Evolutionary conservation across 2,797 vertebrate genomes (phyloP).

Genomic region (Ispidina picta): DNA sequence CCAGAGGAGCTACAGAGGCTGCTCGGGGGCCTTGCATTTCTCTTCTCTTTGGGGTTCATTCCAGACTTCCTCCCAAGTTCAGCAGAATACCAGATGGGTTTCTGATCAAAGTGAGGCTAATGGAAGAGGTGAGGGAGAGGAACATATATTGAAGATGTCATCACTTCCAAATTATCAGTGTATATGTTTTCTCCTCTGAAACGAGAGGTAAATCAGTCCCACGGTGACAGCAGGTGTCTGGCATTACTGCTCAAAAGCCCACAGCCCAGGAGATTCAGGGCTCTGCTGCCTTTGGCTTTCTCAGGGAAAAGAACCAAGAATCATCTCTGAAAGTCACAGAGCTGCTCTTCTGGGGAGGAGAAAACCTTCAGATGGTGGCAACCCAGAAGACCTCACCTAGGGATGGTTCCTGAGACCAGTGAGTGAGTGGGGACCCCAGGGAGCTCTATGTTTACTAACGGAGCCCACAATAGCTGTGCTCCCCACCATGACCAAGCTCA

Average conservation of each 20-base stretch:
- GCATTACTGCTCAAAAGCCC: neutral
- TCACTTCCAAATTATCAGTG: rapidly evolving
- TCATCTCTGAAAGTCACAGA: neutral
- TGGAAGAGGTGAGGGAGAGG: neutral
- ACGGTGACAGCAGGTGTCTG: neutral
- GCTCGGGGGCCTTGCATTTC: neutral
- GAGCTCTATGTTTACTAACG: rapidly evolving
- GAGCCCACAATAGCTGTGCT: neutral
- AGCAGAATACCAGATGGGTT: neutral
- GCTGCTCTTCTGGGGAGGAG: neutral
- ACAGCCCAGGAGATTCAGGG: neutral
- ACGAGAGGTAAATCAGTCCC: neutral
- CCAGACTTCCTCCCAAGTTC: neutral
- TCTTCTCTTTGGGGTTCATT: neutral
- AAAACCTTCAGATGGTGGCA: neutral
- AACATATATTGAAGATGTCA: neutral
- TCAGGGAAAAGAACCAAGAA: neutral
- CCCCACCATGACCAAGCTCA: neutral
- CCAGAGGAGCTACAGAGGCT: rapidly evolving
- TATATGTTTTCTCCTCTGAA: neutral
- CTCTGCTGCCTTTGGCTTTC: neutral
- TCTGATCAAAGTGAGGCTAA: neutral
- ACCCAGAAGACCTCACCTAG: neutral
- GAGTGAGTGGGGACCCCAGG: rapidly evolving
- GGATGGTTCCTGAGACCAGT: neutral